phyloP scores from a whole-genome alignment of 2,888 invertebrate genomes.

The Scrobipalpa costella region DNA sequence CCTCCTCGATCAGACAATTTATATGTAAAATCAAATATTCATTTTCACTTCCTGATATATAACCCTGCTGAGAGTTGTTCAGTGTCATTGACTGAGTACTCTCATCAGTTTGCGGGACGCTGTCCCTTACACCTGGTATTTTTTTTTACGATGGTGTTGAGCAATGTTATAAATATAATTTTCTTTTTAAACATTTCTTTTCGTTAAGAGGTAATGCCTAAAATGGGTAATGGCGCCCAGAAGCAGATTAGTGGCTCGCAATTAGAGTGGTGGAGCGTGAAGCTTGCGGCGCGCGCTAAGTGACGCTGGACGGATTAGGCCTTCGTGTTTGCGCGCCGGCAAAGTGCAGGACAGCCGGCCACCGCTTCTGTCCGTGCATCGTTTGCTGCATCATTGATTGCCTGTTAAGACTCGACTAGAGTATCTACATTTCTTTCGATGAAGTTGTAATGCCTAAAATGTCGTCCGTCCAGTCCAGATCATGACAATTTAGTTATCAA shows the following conservation, averaged over 20 bases:
- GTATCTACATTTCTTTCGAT: no score
- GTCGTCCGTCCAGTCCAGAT: no score
- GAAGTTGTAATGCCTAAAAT: no score
- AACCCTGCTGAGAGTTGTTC: no score
- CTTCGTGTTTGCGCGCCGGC: constrained; percentile 67
- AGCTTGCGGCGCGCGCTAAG: constrained; percentile 73
- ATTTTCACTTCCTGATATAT: no score
- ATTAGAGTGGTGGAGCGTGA: constrained; percentile 47
- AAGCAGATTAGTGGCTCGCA: constrained; percentile 69
- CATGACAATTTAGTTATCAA: no score
- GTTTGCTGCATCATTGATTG: constrained; percentile 6
- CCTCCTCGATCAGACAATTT: no score
- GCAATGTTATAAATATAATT: not conserved
- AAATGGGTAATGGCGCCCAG: constrained; percentile 43
- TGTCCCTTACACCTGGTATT: no score
- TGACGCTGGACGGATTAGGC: constrained; percentile 76
- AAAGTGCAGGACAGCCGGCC: constrained; percentile 65
- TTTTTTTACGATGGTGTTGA: not conserved
- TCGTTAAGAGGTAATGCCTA: constrained; percentile 56
- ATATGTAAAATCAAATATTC: no score
- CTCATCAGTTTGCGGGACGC: no score
- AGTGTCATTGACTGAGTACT: no score
- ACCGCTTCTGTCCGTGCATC: constrained; percentile 44
- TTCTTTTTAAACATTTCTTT: not conserved
- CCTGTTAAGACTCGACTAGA: not conserved